Evolutionary conservation across 2,888 invertebrate species (phyloP), one percentile per base, ranked within the genome.

Genomic region (Epirrita christyi): DNA sequence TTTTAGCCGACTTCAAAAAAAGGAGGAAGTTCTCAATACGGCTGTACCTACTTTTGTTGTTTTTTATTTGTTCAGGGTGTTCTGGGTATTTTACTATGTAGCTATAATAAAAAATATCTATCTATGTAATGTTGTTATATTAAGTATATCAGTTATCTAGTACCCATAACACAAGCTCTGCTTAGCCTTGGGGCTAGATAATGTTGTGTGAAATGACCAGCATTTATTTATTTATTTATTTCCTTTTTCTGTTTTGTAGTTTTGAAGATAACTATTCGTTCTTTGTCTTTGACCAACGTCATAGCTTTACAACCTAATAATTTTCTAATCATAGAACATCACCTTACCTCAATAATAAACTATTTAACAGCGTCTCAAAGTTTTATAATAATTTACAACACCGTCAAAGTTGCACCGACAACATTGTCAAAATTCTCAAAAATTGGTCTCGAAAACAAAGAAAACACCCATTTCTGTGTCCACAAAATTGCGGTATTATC

Each of bases 401-500:
- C 10, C 4, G 13, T 66, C 72, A 68, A 72, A 70, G 68, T 61
- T 61, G 55, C 63, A 37, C 53, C 61, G 68, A 63, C n/a, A n/a
- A n/a, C 50, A 51, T 44, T 57, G 63, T 37, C 69, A 63, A 70
- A 75, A 70, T 67, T 27, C 32, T 59, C 63, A 63, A 76, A 67
- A 67, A 62, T 70, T 59, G 6, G 63, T 55, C 54, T 50, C 15
- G 41, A 69, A 68, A 73, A 70, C 66, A 77, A 72, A 72, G 64
- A 72, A 70, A 72, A 51, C 43, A 46, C 28, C 64, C 63, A 68
- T 66, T 72, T 73, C 71, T 70, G 71, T 66, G 70, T 70, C 67
- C 67, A 68, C 73, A 75, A 71, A 66, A 76, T 76, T 83, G 86
- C 81, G 82, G 87, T 86, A 80, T 76, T 78, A 67, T 78, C 68